Base-by-base conservation (phyloP, 2,888 invertebrate species). In the Scaptomyza parva region DNA sequence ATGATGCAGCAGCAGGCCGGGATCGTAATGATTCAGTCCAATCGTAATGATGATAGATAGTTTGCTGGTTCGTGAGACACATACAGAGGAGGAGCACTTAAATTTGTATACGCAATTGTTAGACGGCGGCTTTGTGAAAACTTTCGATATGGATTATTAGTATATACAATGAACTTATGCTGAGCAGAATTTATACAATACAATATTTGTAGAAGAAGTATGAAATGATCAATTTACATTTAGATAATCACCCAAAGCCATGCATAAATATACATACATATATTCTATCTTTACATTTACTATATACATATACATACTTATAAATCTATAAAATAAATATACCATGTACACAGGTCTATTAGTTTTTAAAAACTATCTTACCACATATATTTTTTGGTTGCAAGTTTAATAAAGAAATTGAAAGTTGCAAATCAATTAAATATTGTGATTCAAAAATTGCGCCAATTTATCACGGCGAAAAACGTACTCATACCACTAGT, bases 111-210 rank as follows among this genome's bases (percentile, higher is more conserved):
- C 58, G 66, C 20, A 48, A 62, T 47, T 48, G 44, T 59, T 61
- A 48, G 41, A 50, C 35, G 39, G 40, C 57, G 47, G 62, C 68
- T 68, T 66, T 35, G 44, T 30, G 47, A 30, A 55, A 57, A n/a
- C n/a, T 57, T 53, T 44, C 45, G 37, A 44, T 55, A 55, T 62
- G 53, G 48, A 68, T 60, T 59, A 44, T 39, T 54, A 22, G 5
- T 28, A 28, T 28, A 62, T 67, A 74, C 60, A 74, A 69, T 68
- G 30, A 72, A 68, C 47, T 37, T 61, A 64, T 75, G 73, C 45
- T 65, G 60, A 65, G 52, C 47, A 54, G 28, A 65, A 69, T 43
- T 61, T 60, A 60, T 60, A 59, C 28, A 50, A 39, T 26, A 18
- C 26, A 58, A 2, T 3, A 28, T 28, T 2, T 28, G 5, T 9